Conservation (phyloP, 2,797 vertebrate genomes). For the Syndactyla subalaris region DNA sequence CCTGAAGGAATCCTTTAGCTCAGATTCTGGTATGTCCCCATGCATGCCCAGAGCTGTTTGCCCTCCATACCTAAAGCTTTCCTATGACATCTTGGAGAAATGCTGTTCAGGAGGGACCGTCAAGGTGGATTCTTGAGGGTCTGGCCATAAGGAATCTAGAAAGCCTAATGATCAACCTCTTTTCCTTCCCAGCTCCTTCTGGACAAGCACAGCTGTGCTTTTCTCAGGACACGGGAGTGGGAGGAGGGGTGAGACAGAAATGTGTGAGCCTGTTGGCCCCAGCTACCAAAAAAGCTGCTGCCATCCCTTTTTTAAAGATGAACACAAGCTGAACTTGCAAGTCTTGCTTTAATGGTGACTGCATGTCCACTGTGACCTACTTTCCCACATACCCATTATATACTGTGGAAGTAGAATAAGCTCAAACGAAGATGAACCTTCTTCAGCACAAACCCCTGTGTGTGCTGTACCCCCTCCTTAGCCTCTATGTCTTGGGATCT, state of each 20-base stretch:
- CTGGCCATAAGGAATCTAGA: neutral
- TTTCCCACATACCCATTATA: neutral
- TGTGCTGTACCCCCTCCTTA: neutral
- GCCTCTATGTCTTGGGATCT: neutral
- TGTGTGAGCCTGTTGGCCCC: neutral
- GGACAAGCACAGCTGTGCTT: neutral
- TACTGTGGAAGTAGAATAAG: neutral
- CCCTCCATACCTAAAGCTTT: neutral
- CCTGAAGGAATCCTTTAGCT: neutral
- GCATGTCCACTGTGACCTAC: neutral
- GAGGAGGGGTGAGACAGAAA: slow-evolving; percentile 8
- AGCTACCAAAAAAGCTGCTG: neutral
- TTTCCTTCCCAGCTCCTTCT: neutral
- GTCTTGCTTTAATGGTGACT: neutral
- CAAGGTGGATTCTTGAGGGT: neutral
- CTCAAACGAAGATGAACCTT: neutral
- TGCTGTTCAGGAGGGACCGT: neutral
- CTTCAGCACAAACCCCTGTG: neutral
- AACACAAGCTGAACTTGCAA: neutral
- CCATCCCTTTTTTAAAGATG: neutral
- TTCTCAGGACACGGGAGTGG: neutral
- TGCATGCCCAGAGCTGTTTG: neutral
- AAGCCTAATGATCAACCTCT: neutral
- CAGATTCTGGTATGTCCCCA: neutral
- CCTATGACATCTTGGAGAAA: neutral